Conservation (phyloP, 2,797 vertebrate species). For the Simalia tracyae region DNA sequence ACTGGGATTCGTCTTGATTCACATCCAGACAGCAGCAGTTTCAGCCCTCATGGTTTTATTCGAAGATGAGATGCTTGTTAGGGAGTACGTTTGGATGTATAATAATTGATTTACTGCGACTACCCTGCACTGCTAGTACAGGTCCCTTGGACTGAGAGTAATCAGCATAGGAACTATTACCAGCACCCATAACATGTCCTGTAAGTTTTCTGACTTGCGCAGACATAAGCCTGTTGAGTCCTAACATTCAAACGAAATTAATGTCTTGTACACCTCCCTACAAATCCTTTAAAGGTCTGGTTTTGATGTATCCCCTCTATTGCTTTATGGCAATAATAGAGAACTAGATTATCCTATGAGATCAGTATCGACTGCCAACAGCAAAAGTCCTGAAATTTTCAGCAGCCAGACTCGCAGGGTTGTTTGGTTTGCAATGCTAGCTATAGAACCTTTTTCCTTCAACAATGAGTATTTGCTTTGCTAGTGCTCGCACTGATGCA, state of each 20-base stretch:
- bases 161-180: not conserved
- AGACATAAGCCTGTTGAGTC: not conserved
- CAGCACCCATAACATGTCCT: not conserved
- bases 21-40: not conserved
- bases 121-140: not conserved
- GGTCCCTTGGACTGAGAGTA: not conserved
- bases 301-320: not conserved
- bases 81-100: not conserved
- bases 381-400: conserved; percentile 7
- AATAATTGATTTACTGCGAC: not conserved
- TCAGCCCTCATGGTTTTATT: not conserved
- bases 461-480: conserved; percentile 20
- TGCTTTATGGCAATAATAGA: not conserved
- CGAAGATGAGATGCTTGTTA: not conserved
- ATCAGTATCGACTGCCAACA: conserved; percentile 22
- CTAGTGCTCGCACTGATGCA: conserved; percentile 33
- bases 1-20: not conserved
- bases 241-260: conserved; percentile 20
- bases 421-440: conserved; percentile 36
- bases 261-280: conserved; percentile 9
- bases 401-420: not conserved
- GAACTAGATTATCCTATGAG: not conserved
- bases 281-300: conserved; percentile 18
- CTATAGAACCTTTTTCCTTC: not conserved
- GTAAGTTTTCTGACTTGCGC: not conserved